Conservation (phyloP, 2,797 vertebrate species). For the Sylvilagus floridanus region DNA sequence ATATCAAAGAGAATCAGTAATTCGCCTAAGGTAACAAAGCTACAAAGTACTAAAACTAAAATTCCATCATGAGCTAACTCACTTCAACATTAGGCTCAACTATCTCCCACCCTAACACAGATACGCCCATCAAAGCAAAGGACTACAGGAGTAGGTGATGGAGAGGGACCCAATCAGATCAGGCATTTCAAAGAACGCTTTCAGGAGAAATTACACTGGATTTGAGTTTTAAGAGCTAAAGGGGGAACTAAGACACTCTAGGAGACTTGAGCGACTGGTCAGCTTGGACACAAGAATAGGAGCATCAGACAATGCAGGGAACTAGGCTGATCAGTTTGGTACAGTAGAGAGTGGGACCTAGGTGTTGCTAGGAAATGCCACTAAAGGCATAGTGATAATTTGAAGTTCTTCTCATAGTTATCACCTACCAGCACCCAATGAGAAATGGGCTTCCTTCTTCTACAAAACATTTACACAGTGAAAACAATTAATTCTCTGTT, state of each 20-base stretch:
- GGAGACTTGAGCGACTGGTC: neutral
- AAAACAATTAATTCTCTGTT: conserved; percentile 77
- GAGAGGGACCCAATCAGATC: neutral
- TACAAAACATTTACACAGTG: conserved; percentile 58
- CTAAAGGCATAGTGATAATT: neutral
- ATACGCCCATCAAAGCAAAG: neutral
- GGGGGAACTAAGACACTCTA: neutral
- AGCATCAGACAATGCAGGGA: neutral
- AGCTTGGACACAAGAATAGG: neutral
- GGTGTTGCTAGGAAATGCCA: neutral
- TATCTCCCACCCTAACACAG: neutral
- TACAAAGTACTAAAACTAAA: neutral
- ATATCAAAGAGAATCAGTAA: conserved; percentile 17
- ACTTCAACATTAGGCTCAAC: neutral
- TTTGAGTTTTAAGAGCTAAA: neutral
- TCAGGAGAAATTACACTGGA: neutral
- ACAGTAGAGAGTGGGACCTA: neutral
- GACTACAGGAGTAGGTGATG: neutral
- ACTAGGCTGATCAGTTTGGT: neutral
- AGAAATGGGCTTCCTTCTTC: conserved; percentile 24
- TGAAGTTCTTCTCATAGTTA: neutral
- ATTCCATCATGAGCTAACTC: neutral
- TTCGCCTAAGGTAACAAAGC: conserved; percentile 18
- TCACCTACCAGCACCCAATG: neutral
- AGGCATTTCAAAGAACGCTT: neutral